phyloP scores from a whole-genome alignment of 2,888 invertebrate genomes.

The Gastrophysa polygoni region DNA sequence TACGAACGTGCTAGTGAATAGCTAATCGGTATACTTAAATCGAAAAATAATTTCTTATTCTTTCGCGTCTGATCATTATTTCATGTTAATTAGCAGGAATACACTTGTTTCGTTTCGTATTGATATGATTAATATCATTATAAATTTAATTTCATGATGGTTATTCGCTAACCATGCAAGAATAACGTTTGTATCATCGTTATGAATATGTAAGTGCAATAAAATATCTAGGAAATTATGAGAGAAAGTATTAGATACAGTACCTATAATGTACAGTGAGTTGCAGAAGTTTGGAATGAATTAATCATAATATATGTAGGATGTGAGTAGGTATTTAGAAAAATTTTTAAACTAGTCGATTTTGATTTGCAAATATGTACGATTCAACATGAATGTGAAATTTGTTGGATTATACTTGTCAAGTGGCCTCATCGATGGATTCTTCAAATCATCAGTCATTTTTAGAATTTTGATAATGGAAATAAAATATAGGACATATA shows the following conservation, averaged over 20 bases:
- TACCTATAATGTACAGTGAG: too few relatives aligned
- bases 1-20: conserved; percentile 14
- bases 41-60: conserved; percentile 20
- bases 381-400: too few relatives aligned
- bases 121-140: conserved; percentile 27
- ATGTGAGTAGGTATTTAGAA: too few relatives aligned
- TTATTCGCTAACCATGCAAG: conserved; percentile 14
- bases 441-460: too few relatives aligned
- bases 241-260: not conserved
- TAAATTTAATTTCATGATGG: conserved; percentile 4
- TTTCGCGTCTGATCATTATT: conserved; percentile 23
- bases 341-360: too few relatives aligned
- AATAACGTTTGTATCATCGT: conserved; percentile 19
- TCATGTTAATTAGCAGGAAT: conserved; percentile 23
- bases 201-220: not conserved
- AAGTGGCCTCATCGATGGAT: too few relatives aligned
- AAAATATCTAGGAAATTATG: not conserved
- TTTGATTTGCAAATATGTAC: too few relatives aligned
- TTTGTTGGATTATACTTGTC: too few relatives aligned
- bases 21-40: conserved; percentile 21
- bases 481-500: too few relatives aligned
- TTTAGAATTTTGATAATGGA: too few relatives aligned
- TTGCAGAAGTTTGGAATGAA: too few relatives aligned
- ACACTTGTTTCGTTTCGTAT: conserved; percentile 25
- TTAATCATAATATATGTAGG: too few relatives aligned